phyloP scores from a whole-genome alignment of 2,113 vertebrate genomes.

The Calonectris borealis region DNA sequence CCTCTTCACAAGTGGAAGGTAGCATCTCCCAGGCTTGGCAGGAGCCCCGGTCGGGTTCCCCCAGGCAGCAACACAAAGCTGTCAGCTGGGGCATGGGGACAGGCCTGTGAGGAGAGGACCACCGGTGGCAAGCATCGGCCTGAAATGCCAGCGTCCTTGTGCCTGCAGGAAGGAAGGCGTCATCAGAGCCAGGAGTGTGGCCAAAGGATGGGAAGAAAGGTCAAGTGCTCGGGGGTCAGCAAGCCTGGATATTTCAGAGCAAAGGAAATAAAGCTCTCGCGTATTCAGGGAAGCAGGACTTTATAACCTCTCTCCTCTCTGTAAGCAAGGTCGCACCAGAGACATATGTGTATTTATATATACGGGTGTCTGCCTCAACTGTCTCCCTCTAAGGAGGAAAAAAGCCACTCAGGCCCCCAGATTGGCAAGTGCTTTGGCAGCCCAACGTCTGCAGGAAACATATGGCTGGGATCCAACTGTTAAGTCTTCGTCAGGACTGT shows the following conservation, averaged over 20 bases:
- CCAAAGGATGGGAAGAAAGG: background rate
- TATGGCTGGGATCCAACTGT: background rate
- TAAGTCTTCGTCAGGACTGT: background rate
- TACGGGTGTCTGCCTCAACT: background rate
- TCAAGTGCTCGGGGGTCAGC: background rate
- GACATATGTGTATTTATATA: background rate
- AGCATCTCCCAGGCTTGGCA: background rate
- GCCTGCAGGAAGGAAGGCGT: background rate
- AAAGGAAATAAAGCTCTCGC: background rate
- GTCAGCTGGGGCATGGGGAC: background rate
- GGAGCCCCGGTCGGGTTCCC: fast-evolving
- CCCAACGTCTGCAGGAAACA: background rate
- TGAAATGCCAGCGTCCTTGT: background rate
- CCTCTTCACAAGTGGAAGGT: background rate
- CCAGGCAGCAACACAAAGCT: background rate
- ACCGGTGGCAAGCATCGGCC: background rate
- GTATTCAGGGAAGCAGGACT: background rate
- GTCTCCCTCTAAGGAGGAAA: background rate
- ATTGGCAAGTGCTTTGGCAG: background rate
- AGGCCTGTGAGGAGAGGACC: background rate
- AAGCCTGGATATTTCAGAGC: background rate
- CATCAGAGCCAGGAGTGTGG: background rate
- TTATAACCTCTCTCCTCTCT: background rate
- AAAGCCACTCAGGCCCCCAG: background rate
- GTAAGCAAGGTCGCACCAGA: background rate